Evolutionary conservation across 2,797 vertebrate species (phyloP).

Genomic region (Sebastes nivosus): DNA sequence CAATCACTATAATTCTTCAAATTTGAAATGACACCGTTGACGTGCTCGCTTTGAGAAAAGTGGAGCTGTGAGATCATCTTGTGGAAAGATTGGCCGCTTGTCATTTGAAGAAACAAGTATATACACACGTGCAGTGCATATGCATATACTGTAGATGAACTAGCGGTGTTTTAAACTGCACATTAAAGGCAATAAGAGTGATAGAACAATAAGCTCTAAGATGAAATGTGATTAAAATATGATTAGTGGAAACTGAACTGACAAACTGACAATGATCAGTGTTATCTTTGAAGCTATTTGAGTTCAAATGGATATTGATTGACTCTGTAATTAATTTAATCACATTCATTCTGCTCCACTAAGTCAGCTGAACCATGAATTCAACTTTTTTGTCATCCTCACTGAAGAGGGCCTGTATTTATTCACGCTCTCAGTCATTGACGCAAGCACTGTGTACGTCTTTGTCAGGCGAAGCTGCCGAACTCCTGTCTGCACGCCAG

Average conservation of each 20-base stretch:
- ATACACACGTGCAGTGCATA: conserved; percentile 7
- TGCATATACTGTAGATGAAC: conserved; percentile 7
- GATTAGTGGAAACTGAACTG: conserved; percentile 71
- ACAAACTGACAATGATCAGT: conserved; percentile 70
- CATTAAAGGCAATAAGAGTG: conserved; percentile 33
- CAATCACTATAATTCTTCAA: conserved; percentile 81
- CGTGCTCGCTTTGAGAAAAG: conserved; percentile 74
- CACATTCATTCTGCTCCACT: conserved; percentile 74
- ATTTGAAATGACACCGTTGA: conserved; percentile 83
- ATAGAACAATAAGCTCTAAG: conserved; percentile 43
- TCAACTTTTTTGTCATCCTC: conserved; percentile 72
- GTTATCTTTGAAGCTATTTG: conserved; percentile 75
- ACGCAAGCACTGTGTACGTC: conserved; percentile 72
- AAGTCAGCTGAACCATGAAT: conserved; percentile 75
- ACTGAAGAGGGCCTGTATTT: conserved; percentile 73
- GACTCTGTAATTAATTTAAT: conserved; percentile 81
- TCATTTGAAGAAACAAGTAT: conserved; percentile 56
- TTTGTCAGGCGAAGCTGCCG: conserved; percentile 72
- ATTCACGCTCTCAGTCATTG: conserved; percentile 60
- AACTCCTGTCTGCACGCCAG: conserved; percentile 61
- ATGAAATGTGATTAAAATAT: conserved; percentile 63
- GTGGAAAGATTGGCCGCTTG: conserved; percentile 68
- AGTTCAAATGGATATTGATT: conserved; percentile 69
- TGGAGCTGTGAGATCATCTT: conserved; percentile 74
- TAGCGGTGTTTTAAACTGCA: conserved; percentile 16